Evolutionary conservation across 2,797 vertebrate species (phyloP), one percentile per base, ranked within the genome.

Genomic region (Varecia variegata): DNA sequence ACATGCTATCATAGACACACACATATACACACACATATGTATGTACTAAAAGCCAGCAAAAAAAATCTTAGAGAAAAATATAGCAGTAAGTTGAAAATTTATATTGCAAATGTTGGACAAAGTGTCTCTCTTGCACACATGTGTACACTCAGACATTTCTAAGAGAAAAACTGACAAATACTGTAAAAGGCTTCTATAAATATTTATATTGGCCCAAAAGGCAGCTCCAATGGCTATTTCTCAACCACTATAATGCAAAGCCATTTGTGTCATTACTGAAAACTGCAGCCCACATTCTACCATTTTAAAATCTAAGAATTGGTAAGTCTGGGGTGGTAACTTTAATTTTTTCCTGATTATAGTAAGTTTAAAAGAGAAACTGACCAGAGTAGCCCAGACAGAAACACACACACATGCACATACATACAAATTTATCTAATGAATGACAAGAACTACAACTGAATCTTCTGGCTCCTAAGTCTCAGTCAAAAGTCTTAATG

Each of bases 11-110:
- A 85, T 18, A 88, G 3, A 70, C 4, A 68, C 27, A 52, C 2
- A 43, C 3, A 93, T n/a, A 70, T 35, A 70, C 2, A 74, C 9
- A 50, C 21, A 32, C 40, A 50, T 9, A 45, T 17, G 54, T 40
- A 82, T 21, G 13, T 13, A 88, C 32, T 73, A 93, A 94, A 90
- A 79, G 18, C 30, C 20, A 52, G 43, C 5, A 35, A 84, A 74
- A 7, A 56, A 56, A 25, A 56, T 94, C 47, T 90, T 87, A 65
- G 32, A 82, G 58, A n/a, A 90, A 96, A 86, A 92, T 18, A 95
- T 0, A 62, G 21, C 43, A 90, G 0, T 58, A 73, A 86, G 13
- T 18, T 86, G 65, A 85, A 91, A 96, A 90, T 40, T 32, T 32
- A 87, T 38, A 76, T 30, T 79, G 58, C 6, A 45, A 92, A 77